Evolutionary conservation across 2,797 vertebrate genomes (phyloP), one percentile per base, ranked within the genome.

Genomic region (Oophaga sylvatica): DNA sequence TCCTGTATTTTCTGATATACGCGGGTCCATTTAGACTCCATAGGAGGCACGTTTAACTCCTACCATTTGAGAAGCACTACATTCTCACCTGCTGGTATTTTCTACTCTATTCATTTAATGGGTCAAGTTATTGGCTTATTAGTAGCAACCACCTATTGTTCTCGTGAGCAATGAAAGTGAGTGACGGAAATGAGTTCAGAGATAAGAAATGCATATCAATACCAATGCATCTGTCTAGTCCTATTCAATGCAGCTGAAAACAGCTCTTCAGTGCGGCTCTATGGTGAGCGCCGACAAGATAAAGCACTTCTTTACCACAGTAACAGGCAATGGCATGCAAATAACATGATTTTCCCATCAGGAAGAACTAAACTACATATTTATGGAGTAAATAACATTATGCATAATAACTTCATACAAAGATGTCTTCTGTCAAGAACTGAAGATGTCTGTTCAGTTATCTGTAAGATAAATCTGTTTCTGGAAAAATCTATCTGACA

Each of bases 41-140:
- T 35, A 83, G 81, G 48, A 71, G 48, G n/a, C 16, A 70, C 11
- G 53, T 83, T 71, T 71, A 57, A 29, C 80, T 26, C 62, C 63
- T 15, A 63, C 62, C n/a, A 48, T 53, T 81, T 20, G 26, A 35
- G 67, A 59, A 59, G 48, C 17, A 41, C 5, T 19, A 83, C 48
- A 71, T 83, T 83, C 19, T 83, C 81, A 71, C 81, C 81, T 83
- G 81, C 81, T 83, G 81, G 22, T 41, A 71, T 71, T 22, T 70
- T n/a, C 35, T 41, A 53, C 48, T 83, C 48, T 57, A 31, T 35
- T 59, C 81, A 83, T 83, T 83, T 68, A 83, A 83, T 83, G 29
- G 81, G 81, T 83, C 81, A 70, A 31, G 67, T 56, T 71, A 68
- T 71, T 41, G 65, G 26, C 81, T 83, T 83, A 83, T 83, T 71